Conservation (phyloP, 2,113 vertebrate species). For the Albula glossodonta region DNA sequence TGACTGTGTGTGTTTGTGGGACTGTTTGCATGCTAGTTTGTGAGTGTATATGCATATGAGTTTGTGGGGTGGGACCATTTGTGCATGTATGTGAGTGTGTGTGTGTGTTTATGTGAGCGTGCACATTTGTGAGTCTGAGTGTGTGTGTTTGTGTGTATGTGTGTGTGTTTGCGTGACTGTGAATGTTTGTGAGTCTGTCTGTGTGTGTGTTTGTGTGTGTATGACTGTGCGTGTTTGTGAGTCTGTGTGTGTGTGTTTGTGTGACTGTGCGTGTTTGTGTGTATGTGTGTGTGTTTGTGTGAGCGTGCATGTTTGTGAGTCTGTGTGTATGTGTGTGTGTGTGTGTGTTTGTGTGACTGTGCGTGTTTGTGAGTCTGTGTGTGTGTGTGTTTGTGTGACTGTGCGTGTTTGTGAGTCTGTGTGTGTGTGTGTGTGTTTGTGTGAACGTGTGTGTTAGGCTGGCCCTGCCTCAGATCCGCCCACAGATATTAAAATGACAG, state of each 20-base stretch:
- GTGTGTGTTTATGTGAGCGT: too few relatives aligned
- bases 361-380: constrained; percentile 8
- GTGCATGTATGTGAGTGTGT: too few relatives aligned
- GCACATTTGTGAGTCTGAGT: neutral
- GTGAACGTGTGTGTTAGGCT: constrained; percentile 38
- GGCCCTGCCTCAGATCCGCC: constrained; percentile 51
- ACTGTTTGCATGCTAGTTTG: too few relatives aligned
- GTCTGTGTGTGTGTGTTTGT: neutral
- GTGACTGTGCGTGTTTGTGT: too few relatives aligned
- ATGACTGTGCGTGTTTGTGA: too few relatives aligned
- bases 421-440: constrained; percentile 18
- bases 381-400: constrained; percentile 13
- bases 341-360: neutral
- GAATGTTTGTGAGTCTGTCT: neutral
- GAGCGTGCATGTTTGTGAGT: neutral
- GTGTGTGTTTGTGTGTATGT: constrained; percentile 18
- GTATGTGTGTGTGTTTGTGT: neutral
- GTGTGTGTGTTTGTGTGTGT: neutral
- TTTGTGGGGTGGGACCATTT: neutral
- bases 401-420: too few relatives aligned
- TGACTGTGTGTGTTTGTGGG: too few relatives aligned
- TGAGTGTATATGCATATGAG: too few relatives aligned
- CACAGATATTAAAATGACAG: constrained; percentile 52
- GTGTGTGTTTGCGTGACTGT: constrained; percentile 40
- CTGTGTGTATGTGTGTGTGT: constrained; percentile 4